Evolutionary conservation across 2,113 vertebrate species (phyloP).

Genomic region (Psammodynastes pulverulentus): DNA sequence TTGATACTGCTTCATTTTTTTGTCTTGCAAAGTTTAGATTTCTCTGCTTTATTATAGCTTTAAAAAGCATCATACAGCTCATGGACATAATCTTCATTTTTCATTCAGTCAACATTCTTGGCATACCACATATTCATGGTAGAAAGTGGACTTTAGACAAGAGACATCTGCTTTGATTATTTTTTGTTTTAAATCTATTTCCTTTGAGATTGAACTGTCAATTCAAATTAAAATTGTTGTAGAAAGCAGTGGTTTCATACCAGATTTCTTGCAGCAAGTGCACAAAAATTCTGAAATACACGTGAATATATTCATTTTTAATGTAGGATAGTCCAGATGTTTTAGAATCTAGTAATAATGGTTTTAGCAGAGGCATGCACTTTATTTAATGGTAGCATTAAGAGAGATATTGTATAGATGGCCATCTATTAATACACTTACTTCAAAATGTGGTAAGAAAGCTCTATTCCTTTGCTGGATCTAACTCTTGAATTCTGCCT

Average conservation of each 20-base stretch:
- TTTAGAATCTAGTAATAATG: neutral
- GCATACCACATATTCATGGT: neutral
- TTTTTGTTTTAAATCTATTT: neutral
- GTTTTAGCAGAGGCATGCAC: neutral
- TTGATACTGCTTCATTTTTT: conserved; percentile 6
- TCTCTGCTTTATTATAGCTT: conserved; percentile 28
- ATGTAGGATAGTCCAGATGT: neutral
- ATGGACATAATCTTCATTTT: neutral
- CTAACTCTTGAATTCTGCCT: neutral
- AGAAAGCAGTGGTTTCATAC: neutral
- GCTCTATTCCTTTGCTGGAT: neutral
- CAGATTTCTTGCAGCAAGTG: neutral
- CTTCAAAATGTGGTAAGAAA: neutral
- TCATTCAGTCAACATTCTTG: neutral
- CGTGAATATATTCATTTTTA: neutral
- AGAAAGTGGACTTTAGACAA: neutral
- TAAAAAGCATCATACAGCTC: neutral
- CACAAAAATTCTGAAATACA: neutral
- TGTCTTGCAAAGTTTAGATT: conserved; percentile 4
- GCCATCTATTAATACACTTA: neutral
- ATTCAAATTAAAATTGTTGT: neutral
- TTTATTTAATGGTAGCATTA: neutral
- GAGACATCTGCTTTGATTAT: neutral
- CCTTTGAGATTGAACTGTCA: neutral
- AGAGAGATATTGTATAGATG: neutral